A percentile compares a stretch with the other conserved stretches of the same genome.
phyloP scores from a whole-genome alignment of 1,140 invertebrate genomes.

The Lycorma delicatula region DNA sequence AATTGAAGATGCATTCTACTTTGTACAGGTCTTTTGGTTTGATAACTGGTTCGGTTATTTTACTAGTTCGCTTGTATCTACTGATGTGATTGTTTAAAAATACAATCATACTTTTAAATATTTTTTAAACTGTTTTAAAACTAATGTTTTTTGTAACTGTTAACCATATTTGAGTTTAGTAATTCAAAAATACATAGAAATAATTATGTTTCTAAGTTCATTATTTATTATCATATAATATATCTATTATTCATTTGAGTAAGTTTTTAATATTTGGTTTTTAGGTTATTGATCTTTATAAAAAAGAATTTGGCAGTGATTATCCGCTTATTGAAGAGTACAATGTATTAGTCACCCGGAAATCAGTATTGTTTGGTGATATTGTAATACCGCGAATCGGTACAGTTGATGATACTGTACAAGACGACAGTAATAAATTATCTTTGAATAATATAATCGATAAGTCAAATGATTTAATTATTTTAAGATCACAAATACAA shows the following conservation, averaged over 20 bases:
- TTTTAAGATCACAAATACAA: slow-evolving; percentile 52
- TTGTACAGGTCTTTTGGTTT: no score
- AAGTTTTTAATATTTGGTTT: slow-evolving; percentile 18
- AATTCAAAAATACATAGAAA: no score
- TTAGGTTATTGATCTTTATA: slow-evolving; percentile 50
- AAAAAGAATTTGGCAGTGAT: slow-evolving; percentile 44
- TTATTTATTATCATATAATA: not conserved
- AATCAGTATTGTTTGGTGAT: slow-evolving; percentile 50
- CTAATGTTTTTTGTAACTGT: no score
- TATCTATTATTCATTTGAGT: slow-evolving; percentile 1
- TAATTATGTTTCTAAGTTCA: not conserved
- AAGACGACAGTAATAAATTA: no score
- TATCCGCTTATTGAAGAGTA: slow-evolving; percentile 41
- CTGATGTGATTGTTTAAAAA: no score
- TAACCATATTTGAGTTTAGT: no score
- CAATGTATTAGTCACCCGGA: slow-evolving; percentile 43
- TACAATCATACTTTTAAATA: no score
- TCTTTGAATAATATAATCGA: slow-evolving; percentile 31
- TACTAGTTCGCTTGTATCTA: no score
- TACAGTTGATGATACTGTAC: not conserved
- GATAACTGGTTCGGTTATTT: no score
- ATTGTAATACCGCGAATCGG: slow-evolving; percentile 28
- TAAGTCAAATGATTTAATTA: slow-evolving; percentile 43
- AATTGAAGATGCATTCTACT: no score
- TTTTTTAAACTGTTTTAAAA: no score